These are phyloP conservation scores for Atractosteus spatula DNA, from an alignment of 2,113 vertebrate genomes.

Conservation along the genomic window DNA sequence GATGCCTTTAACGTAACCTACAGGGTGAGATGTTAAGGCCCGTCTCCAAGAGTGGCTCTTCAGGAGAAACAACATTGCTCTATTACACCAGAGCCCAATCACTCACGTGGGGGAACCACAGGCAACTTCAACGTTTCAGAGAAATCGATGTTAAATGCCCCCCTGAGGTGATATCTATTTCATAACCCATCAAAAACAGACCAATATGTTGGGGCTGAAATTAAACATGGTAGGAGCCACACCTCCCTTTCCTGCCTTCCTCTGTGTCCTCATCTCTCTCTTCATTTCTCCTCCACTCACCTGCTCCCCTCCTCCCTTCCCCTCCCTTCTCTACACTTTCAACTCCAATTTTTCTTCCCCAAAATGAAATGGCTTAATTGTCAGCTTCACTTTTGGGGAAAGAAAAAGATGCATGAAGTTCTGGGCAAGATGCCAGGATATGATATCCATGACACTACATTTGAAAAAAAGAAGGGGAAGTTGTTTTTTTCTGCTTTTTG, in stretches of 20 bases:
- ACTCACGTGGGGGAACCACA: slow-evolving; percentile 8
- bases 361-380: slow-evolving; percentile 11
- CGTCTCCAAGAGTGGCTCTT: neutral
- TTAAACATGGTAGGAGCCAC: slow-evolving; percentile 48
- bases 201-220: slow-evolving; percentile 46
- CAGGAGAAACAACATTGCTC: neutral
- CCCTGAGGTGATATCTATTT: slow-evolving; percentile 37
- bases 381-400: neutral
- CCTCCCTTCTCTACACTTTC: too few species aligned
- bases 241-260: slow-evolving; percentile 11
- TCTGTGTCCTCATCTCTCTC: neutral
- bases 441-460: neutral
- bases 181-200: slow-evolving; percentile 33
- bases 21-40: too few species aligned
- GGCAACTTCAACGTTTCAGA: slow-evolving; percentile 22
- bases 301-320: neutral
- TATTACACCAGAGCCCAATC: neutral
- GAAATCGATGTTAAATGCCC: neutral
- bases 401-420: neutral
- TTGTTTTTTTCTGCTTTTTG: neutral
- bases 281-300: neutral
- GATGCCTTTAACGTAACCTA: neutral
- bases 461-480: neutral
- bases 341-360: neutral
- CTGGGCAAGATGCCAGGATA: neutral